These are phyloP conservation scores for Hemicentrotus pulcherrimus DNA, from an alignment of 35 echinoderm and acorn worm genomes.

Conservation along the genomic window DNA sequence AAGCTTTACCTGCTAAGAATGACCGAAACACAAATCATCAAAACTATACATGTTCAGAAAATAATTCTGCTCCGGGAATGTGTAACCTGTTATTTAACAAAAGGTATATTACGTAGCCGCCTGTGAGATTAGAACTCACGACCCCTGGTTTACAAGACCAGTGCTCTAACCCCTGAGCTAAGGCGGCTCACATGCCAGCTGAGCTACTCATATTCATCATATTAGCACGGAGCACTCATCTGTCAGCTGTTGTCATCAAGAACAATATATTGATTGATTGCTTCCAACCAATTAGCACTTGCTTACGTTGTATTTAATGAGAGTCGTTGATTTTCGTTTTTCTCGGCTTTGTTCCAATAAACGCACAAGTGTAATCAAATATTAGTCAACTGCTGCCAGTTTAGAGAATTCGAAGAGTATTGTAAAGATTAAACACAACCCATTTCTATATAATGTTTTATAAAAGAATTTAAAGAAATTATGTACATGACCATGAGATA, in stretches of 20 bases:
- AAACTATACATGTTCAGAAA: too few relatives aligned
- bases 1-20: too few relatives aligned
- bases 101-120: slow-evolving; percentile 23
- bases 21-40: too few relatives aligned
- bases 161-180: slow-evolving; percentile 91
- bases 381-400: neutral
- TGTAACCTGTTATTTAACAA: neutral
- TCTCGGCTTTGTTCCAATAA: neutral
- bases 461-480: neutral
- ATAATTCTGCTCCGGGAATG: too few relatives aligned
- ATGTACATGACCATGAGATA: neutral
- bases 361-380: neutral
- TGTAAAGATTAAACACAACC: neutral
- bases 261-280: slow-evolving; percentile 15
- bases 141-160: slow-evolving; percentile 92
- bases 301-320: neutral
- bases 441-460: neutral
- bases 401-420: neutral
- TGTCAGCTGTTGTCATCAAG: slow-evolving; percentile 16
- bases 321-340: neutral
- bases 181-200: slow-evolving; percentile 43
- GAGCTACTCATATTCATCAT: neutral
- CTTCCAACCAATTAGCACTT: neutral
- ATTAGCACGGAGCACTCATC: neutral
- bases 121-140: slow-evolving; percentile 86